A percentile compares a stretch with the other conserved stretches of the same genome.
Evolutionary conservation across 1,140 invertebrate genomes (phyloP).

Genomic region (Centruroides sculpturatus): DNA sequence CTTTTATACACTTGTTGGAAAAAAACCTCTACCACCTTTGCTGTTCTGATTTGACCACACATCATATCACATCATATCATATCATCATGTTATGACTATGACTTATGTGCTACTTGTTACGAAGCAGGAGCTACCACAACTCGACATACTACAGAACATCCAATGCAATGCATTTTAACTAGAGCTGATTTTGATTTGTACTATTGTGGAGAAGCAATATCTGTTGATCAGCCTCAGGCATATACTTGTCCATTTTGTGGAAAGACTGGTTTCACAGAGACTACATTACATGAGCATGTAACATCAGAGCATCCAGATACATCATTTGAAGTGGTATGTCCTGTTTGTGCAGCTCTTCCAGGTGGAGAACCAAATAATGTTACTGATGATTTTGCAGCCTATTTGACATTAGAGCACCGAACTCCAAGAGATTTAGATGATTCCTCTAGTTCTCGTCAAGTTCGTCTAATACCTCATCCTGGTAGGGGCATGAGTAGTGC

Average conservation of each 20-base stretch:
- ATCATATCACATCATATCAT: too few relatives aligned
- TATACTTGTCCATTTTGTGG: slow-evolving; percentile 95
- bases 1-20: too few relatives aligned
- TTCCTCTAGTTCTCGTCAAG: slow-evolving; percentile 61
- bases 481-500: slow-evolving; percentile 55
- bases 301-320: slow-evolving; percentile 71
- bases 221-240: slow-evolving; percentile 77
- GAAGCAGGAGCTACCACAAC: slow-evolving; percentile 88
- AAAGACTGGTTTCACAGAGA: slow-evolving; percentile 87
- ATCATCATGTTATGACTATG: slow-evolving; percentile 98
- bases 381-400: slow-evolving; percentile 92
- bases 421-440: slow-evolving; percentile 50
- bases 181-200: slow-evolving; percentile 91
- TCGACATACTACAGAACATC: slow-evolving; percentile 84
- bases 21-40: too few relatives aligned
- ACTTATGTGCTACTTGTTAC: slow-evolving; percentile 91
- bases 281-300: slow-evolving; percentile 80
- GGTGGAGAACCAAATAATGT: slow-evolving; percentile 94
- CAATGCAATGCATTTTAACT: slow-evolving; percentile 96
- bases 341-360: slow-evolving; percentile 85
- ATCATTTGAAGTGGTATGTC: slow-evolving; percentile 84
- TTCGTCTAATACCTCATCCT: slow-evolving; percentile 63
- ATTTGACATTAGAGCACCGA: slow-evolving; percentile 86
- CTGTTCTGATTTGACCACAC: too few relatives aligned
- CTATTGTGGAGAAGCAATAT: slow-evolving; percentile 81